Evolutionary conservation across 2,113 vertebrate species (phyloP).

Genomic region (Callaeas wilsoni): DNA sequence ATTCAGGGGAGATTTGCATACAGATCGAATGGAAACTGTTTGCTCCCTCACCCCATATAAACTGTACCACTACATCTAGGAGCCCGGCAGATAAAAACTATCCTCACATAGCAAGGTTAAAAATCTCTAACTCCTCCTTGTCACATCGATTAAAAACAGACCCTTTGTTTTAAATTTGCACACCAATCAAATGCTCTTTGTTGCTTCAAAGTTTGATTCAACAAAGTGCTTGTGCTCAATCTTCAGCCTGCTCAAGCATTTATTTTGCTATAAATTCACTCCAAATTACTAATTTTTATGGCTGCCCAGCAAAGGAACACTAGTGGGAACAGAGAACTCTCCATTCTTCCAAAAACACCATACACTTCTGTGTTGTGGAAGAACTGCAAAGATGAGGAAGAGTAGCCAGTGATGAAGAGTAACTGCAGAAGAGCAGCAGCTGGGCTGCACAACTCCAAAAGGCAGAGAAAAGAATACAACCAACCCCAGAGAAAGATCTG

Average conservation of each 20-base stretch:
- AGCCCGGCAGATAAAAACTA: conserved; percentile 1
- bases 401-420: neutral
- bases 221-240: neutral
- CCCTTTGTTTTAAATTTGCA: neutral
- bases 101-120: neutral
- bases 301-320: neutral
- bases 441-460: neutral
- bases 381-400: neutral
- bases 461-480: neutral
- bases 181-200: neutral
- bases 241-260: neutral
- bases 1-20: neutral
- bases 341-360: neutral
- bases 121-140: neutral
- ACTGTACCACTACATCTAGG: neutral
- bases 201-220: neutral
- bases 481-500: neutral
- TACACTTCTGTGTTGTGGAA: neutral
- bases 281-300: neutral
- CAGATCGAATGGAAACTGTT: neutral
- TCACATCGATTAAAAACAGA: neutral
- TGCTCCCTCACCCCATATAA: neutral
- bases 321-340: neutral
- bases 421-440: neutral
- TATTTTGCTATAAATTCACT: neutral